Conservation (phyloP, 2,888 invertebrate species). For the Erynnis tages region DNA sequence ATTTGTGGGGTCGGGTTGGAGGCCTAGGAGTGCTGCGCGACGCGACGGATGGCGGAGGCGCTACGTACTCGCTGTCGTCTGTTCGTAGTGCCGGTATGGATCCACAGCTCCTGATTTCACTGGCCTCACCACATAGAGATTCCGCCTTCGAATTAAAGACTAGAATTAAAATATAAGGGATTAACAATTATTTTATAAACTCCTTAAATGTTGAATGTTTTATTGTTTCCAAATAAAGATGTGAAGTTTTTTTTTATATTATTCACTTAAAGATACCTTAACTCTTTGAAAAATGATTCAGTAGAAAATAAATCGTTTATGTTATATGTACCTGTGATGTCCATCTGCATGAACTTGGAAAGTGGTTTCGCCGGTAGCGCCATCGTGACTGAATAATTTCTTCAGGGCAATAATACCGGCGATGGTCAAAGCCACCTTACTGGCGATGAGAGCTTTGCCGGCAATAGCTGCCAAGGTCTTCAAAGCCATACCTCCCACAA, state of each 20-base stretch:
- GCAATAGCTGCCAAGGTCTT: slow-evolving; percentile 87
- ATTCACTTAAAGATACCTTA: background rate
- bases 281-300: background rate
- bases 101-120: slow-evolving; percentile 78
- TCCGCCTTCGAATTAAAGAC: slow-evolving; percentile 83
- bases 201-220: too few relatives aligned
- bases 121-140: slow-evolving; percentile 83
- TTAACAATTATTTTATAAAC: slow-evolving; percentile 42
- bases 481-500: slow-evolving; percentile 85
- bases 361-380: slow-evolving; percentile 82
- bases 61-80: slow-evolving; percentile 59
- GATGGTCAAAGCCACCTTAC: slow-evolving; percentile 87
- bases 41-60: slow-evolving; percentile 32
- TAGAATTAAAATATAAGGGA: slow-evolving; percentile 70
- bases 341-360: slow-evolving; percentile 87
- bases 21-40: slow-evolving; percentile 33
- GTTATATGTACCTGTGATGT: slow-evolving; percentile 84
- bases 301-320: too few relatives aligned
- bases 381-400: slow-evolving; percentile 86
- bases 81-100: slow-evolving; percentile 82
- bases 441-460: slow-evolving; percentile 86
- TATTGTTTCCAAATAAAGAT: too few relatives aligned
- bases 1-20: slow-evolving; percentile 52
- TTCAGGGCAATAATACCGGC: slow-evolving; percentile 87
- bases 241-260: too few relatives aligned